These are phyloP conservation scores for Spinus pinus DNA, from an alignment of 2,797 vertebrate species.

Conservation along the genomic window DNA sequence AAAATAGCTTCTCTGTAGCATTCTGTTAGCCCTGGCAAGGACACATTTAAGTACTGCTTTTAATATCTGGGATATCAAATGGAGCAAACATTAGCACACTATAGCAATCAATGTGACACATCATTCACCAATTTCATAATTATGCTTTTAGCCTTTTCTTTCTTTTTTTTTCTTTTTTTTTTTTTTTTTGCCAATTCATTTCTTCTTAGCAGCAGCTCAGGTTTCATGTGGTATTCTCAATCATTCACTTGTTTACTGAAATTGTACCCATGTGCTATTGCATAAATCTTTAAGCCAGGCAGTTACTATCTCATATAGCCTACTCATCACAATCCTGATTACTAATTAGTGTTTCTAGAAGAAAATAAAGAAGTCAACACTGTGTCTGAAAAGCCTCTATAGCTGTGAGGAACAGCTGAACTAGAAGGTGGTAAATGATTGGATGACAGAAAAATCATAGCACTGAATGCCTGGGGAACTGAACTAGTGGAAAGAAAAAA, in stretches of 20 bases:
- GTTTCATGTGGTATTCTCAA: neutral
- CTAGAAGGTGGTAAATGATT: neutral
- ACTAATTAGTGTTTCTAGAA: conserved; percentile 10
- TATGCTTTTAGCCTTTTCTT: neutral
- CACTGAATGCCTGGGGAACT: neutral
- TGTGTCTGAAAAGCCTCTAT: neutral
- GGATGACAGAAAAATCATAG: neutral
- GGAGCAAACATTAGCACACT: neutral
- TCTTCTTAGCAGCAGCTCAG: neutral
- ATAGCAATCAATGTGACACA: neutral
- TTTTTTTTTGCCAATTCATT: neutral
- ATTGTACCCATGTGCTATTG: neutral
- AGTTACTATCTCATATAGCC: neutral
- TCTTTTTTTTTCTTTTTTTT: neutral
- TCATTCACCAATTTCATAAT: neutral
- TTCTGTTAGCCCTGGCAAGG: neutral
- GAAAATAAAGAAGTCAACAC: conserved; percentile 4
- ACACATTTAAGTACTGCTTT: neutral
- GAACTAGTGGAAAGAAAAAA: neutral
- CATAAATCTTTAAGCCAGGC: conserved; percentile 30
- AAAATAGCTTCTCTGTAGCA: neutral
- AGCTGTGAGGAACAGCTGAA: neutral
- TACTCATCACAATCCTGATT: neutral
- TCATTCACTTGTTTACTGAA: conserved; percentile 34
- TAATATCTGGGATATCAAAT: neutral